Evolutionary conservation across 2,888 invertebrate species (phyloP), one percentile per base, ranked within the genome.

Genomic region (Agonopterix arenella): DNA sequence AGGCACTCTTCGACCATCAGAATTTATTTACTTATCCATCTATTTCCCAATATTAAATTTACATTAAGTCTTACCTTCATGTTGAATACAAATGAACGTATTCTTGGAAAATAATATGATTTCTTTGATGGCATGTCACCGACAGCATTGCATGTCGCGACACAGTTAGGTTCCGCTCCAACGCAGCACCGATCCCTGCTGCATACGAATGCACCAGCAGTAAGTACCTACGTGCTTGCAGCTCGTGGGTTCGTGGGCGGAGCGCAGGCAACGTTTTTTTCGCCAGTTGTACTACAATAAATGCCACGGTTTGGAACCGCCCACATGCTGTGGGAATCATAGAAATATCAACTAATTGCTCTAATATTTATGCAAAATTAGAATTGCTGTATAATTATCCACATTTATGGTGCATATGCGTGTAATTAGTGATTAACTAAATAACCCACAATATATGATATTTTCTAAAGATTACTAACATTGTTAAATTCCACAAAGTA

Each of bases 261-360:
- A 61, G 63, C 66, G 49, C 57, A 51, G 54, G 36, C 57, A 52
- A 54, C 54, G 54, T 55, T 76, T 80, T 80, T 80, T 76, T 72
- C 61, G 60, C 70, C 62, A 66, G 70, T 70, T 72, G 63, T 69
- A 58, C 59, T 70, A 66, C 66, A 70, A 76, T 73, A 76, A 76
- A 74, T 71, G 75, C 70, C 68, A 58, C 60, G 63, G 61, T 66
- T 59, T 52, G 54, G 61, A 53, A 65, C 67, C 80, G 69, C 76
- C 77, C 69, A 68, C 64, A 50, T 61, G 55, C 59, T 63, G 57
- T 58, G 60, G 64, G 58, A 61, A 70, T 66, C 54, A 62, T 60
- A 64, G 56, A 70, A 66, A 76, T 74, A 66, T 64, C 44, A 44
- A 11, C 41, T 51, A 47, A 47, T 49, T 42, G 58, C 59, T 57